These are phyloP conservation scores for Neuroterus valhalla DNA, from an alignment of 1,140 invertebrate species.

Conservation along the genomic window DNA sequence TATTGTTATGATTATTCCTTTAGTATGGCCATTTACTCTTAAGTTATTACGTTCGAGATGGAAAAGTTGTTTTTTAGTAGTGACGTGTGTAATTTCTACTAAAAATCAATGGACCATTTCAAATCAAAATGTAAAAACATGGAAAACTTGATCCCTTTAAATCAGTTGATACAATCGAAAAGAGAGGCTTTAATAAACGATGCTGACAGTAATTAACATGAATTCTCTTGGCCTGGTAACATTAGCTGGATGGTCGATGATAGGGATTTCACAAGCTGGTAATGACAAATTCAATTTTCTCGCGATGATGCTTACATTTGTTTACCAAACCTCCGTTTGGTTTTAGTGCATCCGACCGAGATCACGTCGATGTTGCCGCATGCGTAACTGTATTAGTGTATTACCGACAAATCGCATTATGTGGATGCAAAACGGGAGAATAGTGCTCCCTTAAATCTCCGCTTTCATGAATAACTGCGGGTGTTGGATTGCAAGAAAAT, in stretches of 20 bases:
- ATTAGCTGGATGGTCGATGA: too few relatives aligned
- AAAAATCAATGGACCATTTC: too few relatives aligned
- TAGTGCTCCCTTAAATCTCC: conserved; percentile 5
- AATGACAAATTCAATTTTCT: background rate
- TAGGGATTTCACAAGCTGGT: background rate
- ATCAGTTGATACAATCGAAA: too few relatives aligned
- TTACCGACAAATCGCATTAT: conserved; percentile 16
- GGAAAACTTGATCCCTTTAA: too few relatives aligned
- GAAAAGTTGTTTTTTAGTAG: too few relatives aligned
- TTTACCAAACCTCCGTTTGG: background rate
- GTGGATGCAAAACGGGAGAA: conserved; percentile 5
- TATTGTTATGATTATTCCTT: too few relatives aligned
- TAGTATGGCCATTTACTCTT: too few relatives aligned
- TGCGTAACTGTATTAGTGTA: background rate
- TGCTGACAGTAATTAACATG: background rate
- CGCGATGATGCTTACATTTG: background rate
- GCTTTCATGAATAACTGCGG: background rate
- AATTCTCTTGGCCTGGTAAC: background rate
- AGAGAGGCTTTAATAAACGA: background rate
- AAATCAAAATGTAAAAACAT: too few relatives aligned
- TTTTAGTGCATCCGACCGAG: background rate
- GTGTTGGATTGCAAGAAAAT: conserved; percentile 21
- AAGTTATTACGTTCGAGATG: too few relatives aligned
- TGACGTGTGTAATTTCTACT: too few relatives aligned
- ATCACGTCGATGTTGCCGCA: conserved; percentile 18